phyloP scores from a whole-genome alignment of 2,113 vertebrate species.

The Ptyas mucosa region DNA sequence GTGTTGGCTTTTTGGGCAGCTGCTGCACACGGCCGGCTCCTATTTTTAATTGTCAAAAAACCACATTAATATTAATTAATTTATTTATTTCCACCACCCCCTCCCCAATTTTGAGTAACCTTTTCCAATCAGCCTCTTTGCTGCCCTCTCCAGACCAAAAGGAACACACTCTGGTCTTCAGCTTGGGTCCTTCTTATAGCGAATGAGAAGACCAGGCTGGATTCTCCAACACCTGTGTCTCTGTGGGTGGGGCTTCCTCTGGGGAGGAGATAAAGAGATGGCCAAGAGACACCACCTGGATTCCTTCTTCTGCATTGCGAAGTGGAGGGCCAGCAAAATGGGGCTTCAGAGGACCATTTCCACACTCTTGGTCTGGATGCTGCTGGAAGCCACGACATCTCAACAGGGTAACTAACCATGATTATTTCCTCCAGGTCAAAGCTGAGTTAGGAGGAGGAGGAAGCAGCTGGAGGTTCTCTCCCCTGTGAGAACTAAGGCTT shows the following conservation, averaged over 20 bases:
- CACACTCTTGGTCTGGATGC: neutral
- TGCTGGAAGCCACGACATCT: neutral
- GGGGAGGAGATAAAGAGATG: neutral
- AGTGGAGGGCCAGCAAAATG: neutral
- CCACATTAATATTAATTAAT: neutral
- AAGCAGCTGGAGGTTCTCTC: too few relatives aligned
- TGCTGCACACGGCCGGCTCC: too few relatives aligned
- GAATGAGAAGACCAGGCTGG: neutral
- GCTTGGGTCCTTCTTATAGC: neutral
- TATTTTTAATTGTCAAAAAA: neutral
- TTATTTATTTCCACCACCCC: fast-evolving
- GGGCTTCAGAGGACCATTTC: neutral
- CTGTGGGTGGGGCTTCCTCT: too few relatives aligned
- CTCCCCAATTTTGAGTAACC: too few relatives aligned
- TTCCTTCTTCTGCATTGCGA: neutral
- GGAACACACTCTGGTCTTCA: neutral
- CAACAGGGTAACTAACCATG: conserved; percentile 29
- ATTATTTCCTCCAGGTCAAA: too few relatives aligned
- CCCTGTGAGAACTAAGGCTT: neutral
- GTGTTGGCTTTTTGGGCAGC: too few relatives aligned
- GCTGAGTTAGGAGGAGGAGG: too few relatives aligned
- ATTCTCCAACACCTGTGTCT: neutral
- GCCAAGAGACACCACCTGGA: fast-evolving
- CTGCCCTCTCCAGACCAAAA: neutral
- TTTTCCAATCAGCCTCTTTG: neutral